phyloP scores from a whole-genome alignment of 2,888 invertebrate species.

The Timema podura region DNA sequence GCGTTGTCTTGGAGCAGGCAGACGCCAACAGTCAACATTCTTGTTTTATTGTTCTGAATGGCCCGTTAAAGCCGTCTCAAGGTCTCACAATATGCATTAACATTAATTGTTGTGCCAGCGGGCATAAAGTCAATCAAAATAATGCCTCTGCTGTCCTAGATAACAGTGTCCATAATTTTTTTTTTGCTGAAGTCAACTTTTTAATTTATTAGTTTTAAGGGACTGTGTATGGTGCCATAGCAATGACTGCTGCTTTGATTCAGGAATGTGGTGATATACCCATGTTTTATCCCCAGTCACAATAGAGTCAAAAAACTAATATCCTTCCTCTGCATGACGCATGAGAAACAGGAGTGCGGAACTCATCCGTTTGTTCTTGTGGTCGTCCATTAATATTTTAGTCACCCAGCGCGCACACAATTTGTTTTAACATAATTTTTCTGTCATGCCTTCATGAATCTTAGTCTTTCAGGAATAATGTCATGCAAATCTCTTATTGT shows the following conservation, averaged over 20 bases:
- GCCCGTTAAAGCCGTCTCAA: no score
- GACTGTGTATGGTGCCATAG: neutral
- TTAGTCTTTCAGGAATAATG: neutral
- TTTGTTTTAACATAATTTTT: neutral
- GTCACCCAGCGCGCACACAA: neutral
- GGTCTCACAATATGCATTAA: no score
- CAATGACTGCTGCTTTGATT: neutral
- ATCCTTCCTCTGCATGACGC: neutral
- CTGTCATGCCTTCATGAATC: neutral
- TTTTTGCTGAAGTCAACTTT: neutral
- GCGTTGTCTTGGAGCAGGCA: no score
- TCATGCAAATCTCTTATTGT: neutral
- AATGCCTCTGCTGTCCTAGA: neutral
- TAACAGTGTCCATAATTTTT: neutral
- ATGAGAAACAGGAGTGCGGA: neutral
- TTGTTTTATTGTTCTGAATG: no score
- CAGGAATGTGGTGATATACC: neutral
- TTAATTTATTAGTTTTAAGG: neutral
- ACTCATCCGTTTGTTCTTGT: neutral
- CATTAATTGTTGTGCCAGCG: neutral
- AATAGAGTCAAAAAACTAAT: neutral
- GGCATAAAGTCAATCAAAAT: constrained; percentile 1
- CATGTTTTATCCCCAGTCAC: neutral
- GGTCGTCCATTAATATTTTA: neutral
- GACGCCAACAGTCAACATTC: no score